phyloP scores from a whole-genome alignment of 1,140 invertebrate genomes.

The Drosophila mayri region DNA sequence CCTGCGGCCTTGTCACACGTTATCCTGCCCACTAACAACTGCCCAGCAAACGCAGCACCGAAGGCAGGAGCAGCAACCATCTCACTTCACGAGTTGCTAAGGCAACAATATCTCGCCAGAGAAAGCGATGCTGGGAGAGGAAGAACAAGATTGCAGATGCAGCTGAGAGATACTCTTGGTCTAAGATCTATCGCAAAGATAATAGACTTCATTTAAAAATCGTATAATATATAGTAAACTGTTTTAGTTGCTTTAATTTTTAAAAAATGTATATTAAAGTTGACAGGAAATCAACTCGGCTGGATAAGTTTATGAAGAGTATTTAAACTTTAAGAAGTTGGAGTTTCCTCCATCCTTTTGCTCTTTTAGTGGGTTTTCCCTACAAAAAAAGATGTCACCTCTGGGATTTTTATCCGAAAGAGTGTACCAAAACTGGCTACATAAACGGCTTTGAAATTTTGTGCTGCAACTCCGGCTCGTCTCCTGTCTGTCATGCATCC shows the following conservation, averaged over 20 bases:
- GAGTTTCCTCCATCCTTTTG: background rate
- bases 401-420: background rate
- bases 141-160: constrained; percentile 6
- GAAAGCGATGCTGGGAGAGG: constrained; percentile 20
- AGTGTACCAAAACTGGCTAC: constrained; percentile 2
- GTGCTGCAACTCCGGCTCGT: constrained; percentile 28
- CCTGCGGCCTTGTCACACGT: constrained; percentile 78
- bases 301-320: background rate
- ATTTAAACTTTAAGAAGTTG: no score
- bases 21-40: constrained; percentile 60
- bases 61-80: constrained; percentile 36
- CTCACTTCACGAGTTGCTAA: constrained; percentile 65
- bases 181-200: background rate
- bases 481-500: constrained; percentile 74
- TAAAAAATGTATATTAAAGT: background rate
- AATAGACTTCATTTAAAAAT: background rate
- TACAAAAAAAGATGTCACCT: background rate
- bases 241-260: background rate
- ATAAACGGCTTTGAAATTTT: constrained; percentile 16
- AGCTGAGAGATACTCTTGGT: constrained; percentile 27
- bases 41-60: constrained; percentile 42
- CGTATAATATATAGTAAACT: background rate
- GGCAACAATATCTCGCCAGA: constrained; percentile 65
- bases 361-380: background rate
- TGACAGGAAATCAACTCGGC: background rate